Conservation (phyloP, 2,113 vertebrate genomes). For the Notechis scutatus region DNA sequence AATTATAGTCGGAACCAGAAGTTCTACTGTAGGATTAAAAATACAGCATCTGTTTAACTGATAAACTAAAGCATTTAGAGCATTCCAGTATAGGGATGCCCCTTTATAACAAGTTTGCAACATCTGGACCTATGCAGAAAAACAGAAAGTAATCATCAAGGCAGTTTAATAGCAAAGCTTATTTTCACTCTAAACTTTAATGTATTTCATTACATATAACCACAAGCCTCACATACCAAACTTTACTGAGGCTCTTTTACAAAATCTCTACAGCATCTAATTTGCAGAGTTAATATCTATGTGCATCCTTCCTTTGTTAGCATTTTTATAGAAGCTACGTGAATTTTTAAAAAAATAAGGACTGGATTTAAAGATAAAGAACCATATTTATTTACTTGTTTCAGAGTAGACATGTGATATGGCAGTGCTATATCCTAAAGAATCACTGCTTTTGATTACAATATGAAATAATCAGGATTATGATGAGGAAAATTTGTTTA, state of each 20-base stretch:
- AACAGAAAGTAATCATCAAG: background rate
- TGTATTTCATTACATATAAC: background rate
- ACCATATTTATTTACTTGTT: background rate
- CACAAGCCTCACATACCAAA: background rate
- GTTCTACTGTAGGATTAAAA: background rate
- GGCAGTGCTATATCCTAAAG: background rate
- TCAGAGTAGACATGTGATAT: background rate
- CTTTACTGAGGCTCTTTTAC: too few relatives aligned
- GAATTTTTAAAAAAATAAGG: background rate
- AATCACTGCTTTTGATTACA: background rate
- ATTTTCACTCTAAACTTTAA: background rate
- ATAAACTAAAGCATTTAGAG: background rate
- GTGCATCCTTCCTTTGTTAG: background rate
- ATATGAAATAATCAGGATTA: background rate
- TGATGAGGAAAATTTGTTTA: background rate
- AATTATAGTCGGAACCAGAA: too few relatives aligned
- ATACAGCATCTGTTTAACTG: background rate
- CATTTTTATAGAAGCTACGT: background rate
- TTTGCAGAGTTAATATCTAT: background rate
- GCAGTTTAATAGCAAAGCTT: background rate
- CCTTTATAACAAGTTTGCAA: background rate
- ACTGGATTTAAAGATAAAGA: background rate
- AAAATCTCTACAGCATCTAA: background rate
- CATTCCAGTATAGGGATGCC: background rate
- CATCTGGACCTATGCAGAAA: background rate